Evolutionary conservation across 2,888 invertebrate genomes (phyloP).

Genomic region (Esperia sulphurella): DNA sequence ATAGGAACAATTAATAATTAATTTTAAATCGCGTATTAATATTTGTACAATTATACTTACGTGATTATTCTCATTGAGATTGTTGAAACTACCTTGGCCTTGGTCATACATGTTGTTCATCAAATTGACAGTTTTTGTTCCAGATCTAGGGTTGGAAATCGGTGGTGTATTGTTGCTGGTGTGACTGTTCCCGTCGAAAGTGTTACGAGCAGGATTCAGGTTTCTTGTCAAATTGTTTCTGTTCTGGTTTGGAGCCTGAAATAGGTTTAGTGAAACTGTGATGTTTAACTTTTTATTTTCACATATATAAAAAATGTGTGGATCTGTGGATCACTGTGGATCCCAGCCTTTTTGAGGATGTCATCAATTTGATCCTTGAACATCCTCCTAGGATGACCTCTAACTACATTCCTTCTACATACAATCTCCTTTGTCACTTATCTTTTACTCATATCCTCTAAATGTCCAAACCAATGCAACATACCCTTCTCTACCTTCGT

Average conservation of each 20-base stretch:
- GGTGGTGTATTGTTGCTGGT: constrained; percentile 58
- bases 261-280: background rate
- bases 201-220: constrained; percentile 64
- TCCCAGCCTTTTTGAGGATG: too few relatives aligned
- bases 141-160: constrained; percentile 49
- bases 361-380: too few relatives aligned
- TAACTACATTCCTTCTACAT: too few relatives aligned
- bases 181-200: constrained; percentile 56
- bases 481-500: too few relatives aligned
- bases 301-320: too few relatives aligned
- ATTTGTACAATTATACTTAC: constrained; percentile 40
- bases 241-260: constrained; percentile 63
- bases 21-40: background rate
- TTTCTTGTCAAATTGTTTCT: constrained; percentile 69
- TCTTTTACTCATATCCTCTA: too few relatives aligned
- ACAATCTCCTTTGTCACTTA: too few relatives aligned
- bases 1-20: background rate
- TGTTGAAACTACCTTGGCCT: constrained; percentile 62
- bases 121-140: constrained; percentile 65
- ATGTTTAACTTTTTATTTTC: too few relatives aligned
- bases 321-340: too few relatives aligned
- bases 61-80: constrained; percentile 64
- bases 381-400: too few relatives aligned
- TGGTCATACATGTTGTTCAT: constrained; percentile 75
- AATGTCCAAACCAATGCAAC: too few relatives aligned